Conservation (phyloP, 2,113 vertebrate species). For the Pangasianodon gigas region DNA sequence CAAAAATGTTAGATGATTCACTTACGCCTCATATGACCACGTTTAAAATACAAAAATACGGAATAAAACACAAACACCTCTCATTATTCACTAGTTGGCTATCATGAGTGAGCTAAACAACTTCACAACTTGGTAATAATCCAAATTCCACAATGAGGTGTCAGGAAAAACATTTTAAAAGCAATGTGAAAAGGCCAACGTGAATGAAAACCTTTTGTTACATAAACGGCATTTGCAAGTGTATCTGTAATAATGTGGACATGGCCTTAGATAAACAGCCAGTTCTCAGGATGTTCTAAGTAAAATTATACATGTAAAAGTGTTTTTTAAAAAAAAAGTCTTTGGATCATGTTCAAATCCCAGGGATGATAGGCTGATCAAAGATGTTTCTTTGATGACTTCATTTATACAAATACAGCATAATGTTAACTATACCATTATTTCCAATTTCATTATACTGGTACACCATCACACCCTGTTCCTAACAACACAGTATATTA, state of each 20-base stretch:
- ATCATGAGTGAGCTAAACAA: not conserved
- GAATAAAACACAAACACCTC: not conserved
- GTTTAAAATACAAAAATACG: not conserved
- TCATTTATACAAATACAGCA: not conserved
- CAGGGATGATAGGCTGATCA: not conserved
- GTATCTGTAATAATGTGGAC: not conserved
- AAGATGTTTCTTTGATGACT: not conserved
- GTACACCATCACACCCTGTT: not conserved
- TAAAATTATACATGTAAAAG: not conserved
- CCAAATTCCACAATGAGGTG: not conserved
- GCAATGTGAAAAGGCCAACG: not conserved
- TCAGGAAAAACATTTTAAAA: not conserved
- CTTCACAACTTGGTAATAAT: not conserved
- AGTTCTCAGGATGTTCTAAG: not conserved
- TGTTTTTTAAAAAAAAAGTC: not conserved
- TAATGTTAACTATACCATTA: not conserved
- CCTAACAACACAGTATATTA: not conserved
- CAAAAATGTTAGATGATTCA: conserved; percentile 12
- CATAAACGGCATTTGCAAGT: not conserved
- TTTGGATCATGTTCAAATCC: not conserved
- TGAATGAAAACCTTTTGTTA: not conserved
- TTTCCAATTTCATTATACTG: not conserved
- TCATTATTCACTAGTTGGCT: not conserved
- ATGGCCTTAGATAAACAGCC: not conserved
- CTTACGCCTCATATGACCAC: not conserved